These are phyloP conservation scores for Strongylocentrotus purpuratus DNA, from an alignment of 35 echinoderm and acorn worm species.

Conservation along the genomic window DNA sequence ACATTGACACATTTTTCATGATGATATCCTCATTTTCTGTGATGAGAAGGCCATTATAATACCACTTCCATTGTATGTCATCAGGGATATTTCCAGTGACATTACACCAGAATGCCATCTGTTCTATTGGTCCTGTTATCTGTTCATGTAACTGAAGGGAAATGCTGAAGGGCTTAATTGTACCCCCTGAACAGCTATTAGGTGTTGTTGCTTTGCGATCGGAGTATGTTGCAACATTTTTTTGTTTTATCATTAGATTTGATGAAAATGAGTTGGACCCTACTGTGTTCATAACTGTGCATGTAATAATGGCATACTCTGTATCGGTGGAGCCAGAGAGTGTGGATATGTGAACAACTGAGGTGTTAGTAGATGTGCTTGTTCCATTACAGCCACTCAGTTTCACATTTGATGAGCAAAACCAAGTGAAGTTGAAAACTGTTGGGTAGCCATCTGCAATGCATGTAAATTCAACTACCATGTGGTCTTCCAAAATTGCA, in stretches of 20 bases:
- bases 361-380: neutral
- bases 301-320: neutral
- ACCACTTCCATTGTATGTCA: neutral
- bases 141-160: neutral
- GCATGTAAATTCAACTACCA: neutral
- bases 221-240: neutral
- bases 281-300: constrained; percentile 8
- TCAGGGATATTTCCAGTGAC: neutral
- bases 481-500: neutral
- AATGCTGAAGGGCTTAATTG: neutral
- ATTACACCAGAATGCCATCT: neutral
- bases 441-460: constrained; percentile 20
- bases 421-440: neutral
- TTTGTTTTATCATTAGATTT: neutral
- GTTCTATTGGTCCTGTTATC: neutral
- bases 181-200: neutral
- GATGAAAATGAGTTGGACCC: neutral
- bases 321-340: neutral
- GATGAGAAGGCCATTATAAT: neutral
- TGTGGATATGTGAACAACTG: neutral
- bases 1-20: neutral
- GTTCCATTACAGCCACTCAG: neutral
- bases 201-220: neutral
- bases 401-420: neutral
- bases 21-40: neutral